Evolutionary conservation across 2,888 invertebrate genomes (phyloP).

Genomic region (Apomyelois bistriatella): DNA sequence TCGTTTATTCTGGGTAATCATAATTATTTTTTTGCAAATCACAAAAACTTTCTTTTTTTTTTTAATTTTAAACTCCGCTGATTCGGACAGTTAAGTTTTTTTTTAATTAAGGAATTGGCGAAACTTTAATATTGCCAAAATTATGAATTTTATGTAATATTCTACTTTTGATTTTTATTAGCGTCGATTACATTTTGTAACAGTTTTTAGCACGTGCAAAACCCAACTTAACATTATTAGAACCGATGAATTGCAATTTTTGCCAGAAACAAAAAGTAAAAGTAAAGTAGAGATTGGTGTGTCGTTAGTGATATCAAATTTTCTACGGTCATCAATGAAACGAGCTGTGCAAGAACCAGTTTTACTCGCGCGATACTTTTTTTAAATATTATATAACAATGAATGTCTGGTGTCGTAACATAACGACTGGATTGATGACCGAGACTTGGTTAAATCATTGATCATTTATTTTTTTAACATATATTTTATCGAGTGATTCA

Average conservation of each 20-base stretch:
- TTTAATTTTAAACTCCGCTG: constrained; percentile 41
- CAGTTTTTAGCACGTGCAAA: no score
- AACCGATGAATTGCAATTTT: constrained; percentile 16
- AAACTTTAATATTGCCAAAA: constrained; percentile 43
- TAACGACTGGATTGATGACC: constrained; percentile 24
- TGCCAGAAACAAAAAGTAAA: neutral
- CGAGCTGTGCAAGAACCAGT: constrained; percentile 32
- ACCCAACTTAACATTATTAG: neutral
- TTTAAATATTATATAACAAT: constrained; percentile 35
- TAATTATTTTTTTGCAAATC: constrained; percentile 23
- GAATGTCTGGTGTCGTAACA: constrained; percentile 26
- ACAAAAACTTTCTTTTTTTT: constrained; percentile 58
- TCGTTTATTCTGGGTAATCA: constrained; percentile 25
- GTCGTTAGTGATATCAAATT: constrained; percentile 6
- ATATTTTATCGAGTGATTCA: neutral
- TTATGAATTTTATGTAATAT: constrained; percentile 38
- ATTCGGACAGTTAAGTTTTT: constrained; percentile 33
- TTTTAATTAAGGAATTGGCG: constrained; percentile 52
- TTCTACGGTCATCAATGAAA: constrained; percentile 22
- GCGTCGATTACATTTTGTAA: neutral
- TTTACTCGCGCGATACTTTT: constrained; percentile 29
- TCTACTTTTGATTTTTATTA: neutral
- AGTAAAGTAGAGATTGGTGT: neutral
- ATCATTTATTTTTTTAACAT: constrained; percentile 1
- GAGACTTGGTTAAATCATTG: neutral